These are phyloP conservation scores for Oppia nitens DNA, from an alignment of 1,140 invertebrate species.

Conservation along the genomic window DNA sequence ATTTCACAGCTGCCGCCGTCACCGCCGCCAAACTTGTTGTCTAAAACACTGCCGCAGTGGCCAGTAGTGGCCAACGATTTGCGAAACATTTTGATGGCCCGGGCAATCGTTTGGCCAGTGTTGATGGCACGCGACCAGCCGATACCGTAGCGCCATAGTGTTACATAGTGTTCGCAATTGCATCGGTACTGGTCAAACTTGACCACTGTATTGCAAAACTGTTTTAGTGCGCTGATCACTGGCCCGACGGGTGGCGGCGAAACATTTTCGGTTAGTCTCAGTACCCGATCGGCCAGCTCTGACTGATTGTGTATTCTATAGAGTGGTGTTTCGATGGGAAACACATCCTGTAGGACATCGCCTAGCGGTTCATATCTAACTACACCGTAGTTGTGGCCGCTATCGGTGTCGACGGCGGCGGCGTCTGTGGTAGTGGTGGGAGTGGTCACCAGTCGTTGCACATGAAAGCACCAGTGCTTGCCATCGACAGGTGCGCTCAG, in stretches of 20 bases:
- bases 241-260: neutral
- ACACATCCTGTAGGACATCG: neutral
- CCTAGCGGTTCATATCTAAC: slow-evolving; percentile 1
- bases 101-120: neutral
- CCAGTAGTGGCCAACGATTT: neutral
- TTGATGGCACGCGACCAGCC: slow-evolving; percentile 26
- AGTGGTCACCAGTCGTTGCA: neutral
- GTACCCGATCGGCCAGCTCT: neutral
- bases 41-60: neutral
- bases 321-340: neutral
- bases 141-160: slow-evolving; percentile 25
- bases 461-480: slow-evolving; percentile 11
- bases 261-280: slow-evolving; percentile 2
- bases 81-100: neutral
- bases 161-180: slow-evolving; percentile 27
- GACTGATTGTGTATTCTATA: slow-evolving; percentile 5
- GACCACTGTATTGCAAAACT: neutral
- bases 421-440: neutral
- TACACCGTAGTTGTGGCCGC: neutral
- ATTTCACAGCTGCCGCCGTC: neutral
- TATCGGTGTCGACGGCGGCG: neutral
- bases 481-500: neutral
- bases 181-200: neutral
- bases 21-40: too few species aligned
- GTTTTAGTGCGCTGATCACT: neutral